phyloP scores from a whole-genome alignment of 2,113 vertebrate species.

The Irena cyanogastra region DNA sequence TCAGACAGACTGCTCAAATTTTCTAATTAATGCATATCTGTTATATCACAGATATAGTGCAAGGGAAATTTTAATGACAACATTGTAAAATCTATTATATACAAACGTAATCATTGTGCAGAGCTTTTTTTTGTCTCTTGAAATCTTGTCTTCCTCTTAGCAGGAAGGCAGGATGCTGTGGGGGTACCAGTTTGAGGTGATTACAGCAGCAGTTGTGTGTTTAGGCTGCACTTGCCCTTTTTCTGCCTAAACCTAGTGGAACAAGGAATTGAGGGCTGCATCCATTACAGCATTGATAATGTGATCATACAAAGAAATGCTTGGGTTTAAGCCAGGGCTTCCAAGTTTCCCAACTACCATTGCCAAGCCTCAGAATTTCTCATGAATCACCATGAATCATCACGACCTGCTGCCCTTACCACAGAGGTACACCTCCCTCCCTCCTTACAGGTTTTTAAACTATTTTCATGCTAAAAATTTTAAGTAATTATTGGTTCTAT shows the following conservation, averaged over 20 bases:
- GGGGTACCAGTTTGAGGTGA: neutral
- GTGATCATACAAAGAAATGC: neutral
- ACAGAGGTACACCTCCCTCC: neutral
- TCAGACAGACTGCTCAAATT: neutral
- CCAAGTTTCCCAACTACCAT: neutral
- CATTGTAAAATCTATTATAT: neutral
- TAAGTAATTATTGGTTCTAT: neutral
- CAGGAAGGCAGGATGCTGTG: neutral
- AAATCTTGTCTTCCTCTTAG: neutral
- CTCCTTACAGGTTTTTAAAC: neutral
- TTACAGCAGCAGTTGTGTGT: neutral
- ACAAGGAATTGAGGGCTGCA: neutral
- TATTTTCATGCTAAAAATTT: neutral
- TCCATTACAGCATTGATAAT: neutral
- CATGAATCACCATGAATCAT: neutral
- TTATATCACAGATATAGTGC: neutral
- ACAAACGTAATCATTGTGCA: neutral
- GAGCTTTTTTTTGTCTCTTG: neutral
- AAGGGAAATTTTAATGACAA: neutral
- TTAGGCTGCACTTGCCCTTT: neutral
- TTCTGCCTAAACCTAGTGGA: neutral
- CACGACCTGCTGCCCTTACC: neutral
- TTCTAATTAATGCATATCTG: neutral
- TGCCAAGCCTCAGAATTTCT: neutral
- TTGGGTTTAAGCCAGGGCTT: neutral